A percentile compares a stretch with the other conserved stretches of the same genome.
Evolutionary conservation across 1,140 invertebrate genomes (phyloP).

Genomic region (Brachionus angularis): DNA sequence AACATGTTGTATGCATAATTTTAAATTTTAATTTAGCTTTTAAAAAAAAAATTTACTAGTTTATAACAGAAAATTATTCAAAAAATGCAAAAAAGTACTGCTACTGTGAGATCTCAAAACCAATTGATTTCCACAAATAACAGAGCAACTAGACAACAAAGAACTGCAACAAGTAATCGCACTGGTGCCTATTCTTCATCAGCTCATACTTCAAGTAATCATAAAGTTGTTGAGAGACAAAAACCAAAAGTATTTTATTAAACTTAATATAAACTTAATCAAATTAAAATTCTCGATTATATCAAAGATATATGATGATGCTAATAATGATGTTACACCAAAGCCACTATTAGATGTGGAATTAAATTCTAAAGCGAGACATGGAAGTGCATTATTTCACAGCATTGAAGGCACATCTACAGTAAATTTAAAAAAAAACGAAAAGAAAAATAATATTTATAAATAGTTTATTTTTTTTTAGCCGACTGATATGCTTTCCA

Average conservation of each 20-base stretch:
- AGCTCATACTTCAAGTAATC: conserved; percentile 26
- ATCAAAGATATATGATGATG: conserved; percentile 16
- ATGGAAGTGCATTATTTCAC: conserved; percentile 41
- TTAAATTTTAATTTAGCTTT: conserved; percentile 11
- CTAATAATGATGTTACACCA: conserved; percentile 23
- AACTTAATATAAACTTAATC: background rate
- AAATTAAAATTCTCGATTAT: background rate
- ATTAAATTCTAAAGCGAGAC: background rate
- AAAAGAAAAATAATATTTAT: background rate
- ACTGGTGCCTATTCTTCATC: conserved; percentile 23
- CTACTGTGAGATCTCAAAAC: conserved; percentile 14
- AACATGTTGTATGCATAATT: background rate
- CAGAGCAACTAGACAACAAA: conserved; percentile 7
- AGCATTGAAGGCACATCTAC: conserved; percentile 41
- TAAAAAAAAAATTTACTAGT: conserved; percentile 5
- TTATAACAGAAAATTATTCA: conserved; percentile 5
- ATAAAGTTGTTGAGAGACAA: conserved; percentile 12
- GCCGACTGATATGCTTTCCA: conserved; percentile 29
- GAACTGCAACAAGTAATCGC: conserved; percentile 36
- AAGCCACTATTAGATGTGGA: conserved; percentile 26
- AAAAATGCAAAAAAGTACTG: conserved; percentile 26
- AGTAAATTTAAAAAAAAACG: background rate
- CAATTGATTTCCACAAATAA: conserved; percentile 1
- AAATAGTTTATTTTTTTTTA: background rate
- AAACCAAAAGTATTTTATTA: background rate